Percentiles rank a stretch among this genome's conserved stretches.
These are phyloP conservation scores for Scaptomyza tumidula DNA, from an alignment of 2,888 invertebrate genomes.

Conservation along the genomic window DNA sequence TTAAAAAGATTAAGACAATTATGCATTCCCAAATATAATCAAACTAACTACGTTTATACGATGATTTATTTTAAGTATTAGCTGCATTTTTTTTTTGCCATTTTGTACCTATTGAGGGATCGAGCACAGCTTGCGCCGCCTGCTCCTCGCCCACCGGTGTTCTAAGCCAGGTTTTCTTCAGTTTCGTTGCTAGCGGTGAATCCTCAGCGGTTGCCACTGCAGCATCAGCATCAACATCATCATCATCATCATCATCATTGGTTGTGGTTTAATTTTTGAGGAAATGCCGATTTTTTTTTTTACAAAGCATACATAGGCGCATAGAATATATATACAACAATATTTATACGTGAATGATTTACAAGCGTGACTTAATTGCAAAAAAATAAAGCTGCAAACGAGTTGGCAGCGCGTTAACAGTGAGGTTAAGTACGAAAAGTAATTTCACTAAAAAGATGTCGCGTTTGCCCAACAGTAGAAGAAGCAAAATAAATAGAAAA, in stretches of 20 bases:
- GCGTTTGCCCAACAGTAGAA: conserved; percentile 34
- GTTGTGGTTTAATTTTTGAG: conserved; percentile 18
- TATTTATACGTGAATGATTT: conserved; percentile 35
- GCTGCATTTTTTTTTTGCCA: conserved; percentile 27
- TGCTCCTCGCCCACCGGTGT: conserved; percentile 89
- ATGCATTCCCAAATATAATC: conserved; percentile 41
- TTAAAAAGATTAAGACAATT: conserved; percentile 2
- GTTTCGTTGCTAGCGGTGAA: conserved; percentile 89
- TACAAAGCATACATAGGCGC: conserved; percentile 42
- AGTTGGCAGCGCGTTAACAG: conserved; percentile 48
- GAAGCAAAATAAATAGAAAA: conserved; percentile 64
- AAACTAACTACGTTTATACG: neutral
- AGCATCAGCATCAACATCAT: conserved; percentile 21
- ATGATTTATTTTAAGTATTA: conserved; percentile 15
- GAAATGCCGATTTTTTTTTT: conserved; percentile 40
- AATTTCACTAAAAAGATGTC: conserved; percentile 63
- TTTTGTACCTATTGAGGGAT: conserved; percentile 87
- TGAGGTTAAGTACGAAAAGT: conserved; percentile 56
- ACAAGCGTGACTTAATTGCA: conserved; percentile 43
- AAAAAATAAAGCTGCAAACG: conserved; percentile 15
- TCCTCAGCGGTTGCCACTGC: conserved; percentile 88
- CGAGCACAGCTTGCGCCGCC: conserved; percentile 88
- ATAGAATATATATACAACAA: conserved; percentile 48
- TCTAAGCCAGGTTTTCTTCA: conserved; percentile 90
- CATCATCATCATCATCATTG: conserved; percentile 19